Percentiles rank a stretch among this genome's conserved stretches.
These are phyloP conservation scores for Drosophila barbarae DNA, from an alignment of 2,888 invertebrate species.

Conservation along the genomic window DNA sequence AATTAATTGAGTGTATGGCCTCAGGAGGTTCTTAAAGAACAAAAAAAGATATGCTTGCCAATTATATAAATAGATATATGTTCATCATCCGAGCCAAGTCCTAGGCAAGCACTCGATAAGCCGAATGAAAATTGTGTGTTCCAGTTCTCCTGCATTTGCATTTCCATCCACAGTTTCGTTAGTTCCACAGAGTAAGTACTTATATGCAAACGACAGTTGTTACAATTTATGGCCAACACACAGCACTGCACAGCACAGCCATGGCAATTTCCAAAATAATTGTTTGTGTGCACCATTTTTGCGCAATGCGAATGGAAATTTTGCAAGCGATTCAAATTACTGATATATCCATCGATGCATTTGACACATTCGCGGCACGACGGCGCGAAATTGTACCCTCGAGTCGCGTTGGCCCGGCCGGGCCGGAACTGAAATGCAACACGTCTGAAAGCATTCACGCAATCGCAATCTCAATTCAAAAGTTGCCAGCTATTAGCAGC, in stretches of 20 bases:
- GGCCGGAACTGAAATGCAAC: constrained; percentile 43
- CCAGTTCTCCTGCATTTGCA: constrained; percentile 32
- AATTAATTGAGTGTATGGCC: constrained; percentile 31
- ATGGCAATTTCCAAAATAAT: constrained; percentile 48
- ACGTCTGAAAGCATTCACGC: constrained; percentile 48
- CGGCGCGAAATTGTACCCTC: constrained; percentile 29
- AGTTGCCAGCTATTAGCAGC: constrained; percentile 57
- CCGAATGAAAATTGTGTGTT: constrained; percentile 52
- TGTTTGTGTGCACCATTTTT: constrained; percentile 47
- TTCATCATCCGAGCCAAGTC: neutral
- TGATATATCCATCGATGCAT: constrained; percentile 63
- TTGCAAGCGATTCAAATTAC: constrained; percentile 62
- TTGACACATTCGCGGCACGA: constrained; percentile 61
- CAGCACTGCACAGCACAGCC: constrained; percentile 1
- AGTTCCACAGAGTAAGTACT: constrained; percentile 1
- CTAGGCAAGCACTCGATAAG: constrained; percentile 57
- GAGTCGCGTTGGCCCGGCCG: constrained; percentile 13
- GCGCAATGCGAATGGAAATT: constrained; percentile 57
- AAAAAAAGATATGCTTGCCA: constrained; percentile 2
- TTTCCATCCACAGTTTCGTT: constrained; percentile 37
- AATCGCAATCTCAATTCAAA: constrained; percentile 46
- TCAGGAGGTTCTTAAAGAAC: neutral
- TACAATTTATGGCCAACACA: constrained; percentile 64
- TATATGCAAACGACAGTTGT: constrained; percentile 71
- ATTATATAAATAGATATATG: constrained; percentile 2